Evolutionary conservation across 2,888 invertebrate species (phyloP).

Genomic region (Orthosia incerta): DNA sequence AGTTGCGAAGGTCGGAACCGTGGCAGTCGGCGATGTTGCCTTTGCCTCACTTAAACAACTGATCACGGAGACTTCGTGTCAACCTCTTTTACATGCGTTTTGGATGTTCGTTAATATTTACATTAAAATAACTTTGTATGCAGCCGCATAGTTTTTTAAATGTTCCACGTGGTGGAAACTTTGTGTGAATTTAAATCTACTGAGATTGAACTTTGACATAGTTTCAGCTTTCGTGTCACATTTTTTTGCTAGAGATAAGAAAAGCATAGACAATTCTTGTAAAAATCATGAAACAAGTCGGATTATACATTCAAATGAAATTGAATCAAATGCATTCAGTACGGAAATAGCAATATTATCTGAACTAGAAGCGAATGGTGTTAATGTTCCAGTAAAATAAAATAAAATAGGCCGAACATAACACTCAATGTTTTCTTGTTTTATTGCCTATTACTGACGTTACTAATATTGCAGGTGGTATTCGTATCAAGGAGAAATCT

Average conservation of each 20-base stretch:
- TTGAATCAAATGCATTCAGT: constrained; percentile 9
- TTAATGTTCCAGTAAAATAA: constrained; percentile 52
- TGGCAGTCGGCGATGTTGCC: constrained; percentile 81
- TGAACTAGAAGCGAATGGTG: constrained; percentile 40
- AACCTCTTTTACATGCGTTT: constrained; percentile 48
- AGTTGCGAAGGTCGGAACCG: constrained; percentile 80
- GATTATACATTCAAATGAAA: neutral
- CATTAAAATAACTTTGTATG: constrained; percentile 16
- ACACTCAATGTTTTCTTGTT: constrained; percentile 31
- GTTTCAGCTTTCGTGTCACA: neutral
- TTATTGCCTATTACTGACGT: constrained; percentile 41
- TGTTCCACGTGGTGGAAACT: constrained; percentile 12
- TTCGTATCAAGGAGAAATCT: constrained; percentile 27
- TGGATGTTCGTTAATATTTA: constrained; percentile 33
- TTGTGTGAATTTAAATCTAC: neutral
- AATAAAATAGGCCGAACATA: constrained; percentile 58
- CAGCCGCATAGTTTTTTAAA: constrained; percentile 10
- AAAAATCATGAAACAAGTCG: neutral
- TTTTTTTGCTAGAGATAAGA: neutral
- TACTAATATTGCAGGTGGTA: constrained; percentile 28
- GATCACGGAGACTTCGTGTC: constrained; percentile 47
- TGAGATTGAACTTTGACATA: constrained; percentile 3
- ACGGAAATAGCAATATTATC: constrained; percentile 8
- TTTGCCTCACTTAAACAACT: constrained; percentile 59
- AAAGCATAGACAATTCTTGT: neutral